A percentile compares a stretch with the other conserved stretches of the same genome.
phyloP scores from a whole-genome alignment of 2,888 invertebrate genomes.

The Agrochola circellaris region DNA sequence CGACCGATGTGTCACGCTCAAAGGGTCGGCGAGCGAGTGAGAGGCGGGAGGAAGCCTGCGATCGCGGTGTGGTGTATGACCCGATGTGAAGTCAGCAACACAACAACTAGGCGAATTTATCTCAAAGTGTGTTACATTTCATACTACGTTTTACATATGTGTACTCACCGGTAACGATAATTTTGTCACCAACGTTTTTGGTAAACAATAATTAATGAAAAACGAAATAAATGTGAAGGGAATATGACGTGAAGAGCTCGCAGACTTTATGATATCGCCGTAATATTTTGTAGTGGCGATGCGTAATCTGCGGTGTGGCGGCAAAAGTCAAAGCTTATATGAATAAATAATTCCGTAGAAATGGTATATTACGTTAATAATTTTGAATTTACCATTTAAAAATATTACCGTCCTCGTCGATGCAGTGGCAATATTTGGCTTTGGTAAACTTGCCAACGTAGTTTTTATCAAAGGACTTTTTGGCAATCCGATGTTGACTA shows the following conservation, averaged over 20 bases:
- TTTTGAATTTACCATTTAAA: slow-evolving; percentile 1
- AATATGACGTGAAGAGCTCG: neutral
- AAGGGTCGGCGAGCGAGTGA: no score
- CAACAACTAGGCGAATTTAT: no score
- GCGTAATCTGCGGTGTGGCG: slow-evolving; percentile 5
- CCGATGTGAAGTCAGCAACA: no score
- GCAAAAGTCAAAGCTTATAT: slow-evolving; percentile 10
- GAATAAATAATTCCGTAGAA: neutral
- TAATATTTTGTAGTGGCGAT: neutral
- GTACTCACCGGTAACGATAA: neutral
- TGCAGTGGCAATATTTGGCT: neutral
- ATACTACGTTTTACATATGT: no score
- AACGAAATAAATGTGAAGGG: no score
- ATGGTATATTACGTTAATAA: slow-evolving; percentile 23
- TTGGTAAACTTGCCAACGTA: neutral
- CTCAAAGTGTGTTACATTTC: no score
- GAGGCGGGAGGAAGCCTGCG: no score
- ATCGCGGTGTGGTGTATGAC: no score
- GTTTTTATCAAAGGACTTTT: neutral
- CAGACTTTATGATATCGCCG: neutral
- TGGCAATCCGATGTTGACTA: neutral
- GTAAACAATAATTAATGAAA: neutral
- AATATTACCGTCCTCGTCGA: neutral
- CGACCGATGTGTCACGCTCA: no score
- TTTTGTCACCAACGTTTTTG: neutral